phyloP scores from a whole-genome alignment of 2,113 vertebrate genomes.

The Nycticorax nycticorax region DNA sequence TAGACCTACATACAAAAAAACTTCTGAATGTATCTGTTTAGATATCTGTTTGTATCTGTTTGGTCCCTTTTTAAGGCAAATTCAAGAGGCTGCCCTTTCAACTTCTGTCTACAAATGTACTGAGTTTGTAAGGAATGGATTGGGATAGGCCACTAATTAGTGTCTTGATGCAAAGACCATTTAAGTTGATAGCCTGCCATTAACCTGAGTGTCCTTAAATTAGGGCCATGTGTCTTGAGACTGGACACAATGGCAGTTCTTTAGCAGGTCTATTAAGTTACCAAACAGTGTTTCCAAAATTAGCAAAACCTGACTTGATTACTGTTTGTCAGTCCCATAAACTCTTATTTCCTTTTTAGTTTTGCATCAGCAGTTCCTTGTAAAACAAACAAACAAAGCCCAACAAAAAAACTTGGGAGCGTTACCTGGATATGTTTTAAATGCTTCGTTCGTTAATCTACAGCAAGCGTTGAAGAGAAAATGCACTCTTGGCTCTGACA shows the following conservation, averaged over 20 bases:
- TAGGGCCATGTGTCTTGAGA: not conserved
- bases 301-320: not conserved
- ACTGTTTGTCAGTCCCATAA: not conserved
- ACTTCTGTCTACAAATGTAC: not conserved
- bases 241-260: not conserved
- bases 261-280: not conserved
- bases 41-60: accelerated
- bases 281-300: not conserved
- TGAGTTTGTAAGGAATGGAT: not conserved
- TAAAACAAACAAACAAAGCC: not conserved
- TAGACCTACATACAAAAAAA: not conserved
- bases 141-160: not conserved
- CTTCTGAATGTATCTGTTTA: not conserved
- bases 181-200: constrained; percentile 14
- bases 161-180: not conserved
- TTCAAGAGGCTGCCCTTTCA: not conserved
- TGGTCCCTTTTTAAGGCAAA: not conserved
- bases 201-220: constrained; percentile 5
- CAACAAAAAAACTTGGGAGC: not conserved
- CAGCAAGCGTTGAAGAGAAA: not conserved
- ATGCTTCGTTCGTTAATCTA: not conserved
- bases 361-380: not conserved
- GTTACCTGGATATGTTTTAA: not conserved
- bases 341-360: not conserved
- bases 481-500: not conserved